A percentile compares a stretch with the other conserved stretches of the same genome.
These are phyloP conservation scores for Leucozona laternaria DNA, from an alignment of 2,888 invertebrate genomes.

Conservation along the genomic window DNA sequence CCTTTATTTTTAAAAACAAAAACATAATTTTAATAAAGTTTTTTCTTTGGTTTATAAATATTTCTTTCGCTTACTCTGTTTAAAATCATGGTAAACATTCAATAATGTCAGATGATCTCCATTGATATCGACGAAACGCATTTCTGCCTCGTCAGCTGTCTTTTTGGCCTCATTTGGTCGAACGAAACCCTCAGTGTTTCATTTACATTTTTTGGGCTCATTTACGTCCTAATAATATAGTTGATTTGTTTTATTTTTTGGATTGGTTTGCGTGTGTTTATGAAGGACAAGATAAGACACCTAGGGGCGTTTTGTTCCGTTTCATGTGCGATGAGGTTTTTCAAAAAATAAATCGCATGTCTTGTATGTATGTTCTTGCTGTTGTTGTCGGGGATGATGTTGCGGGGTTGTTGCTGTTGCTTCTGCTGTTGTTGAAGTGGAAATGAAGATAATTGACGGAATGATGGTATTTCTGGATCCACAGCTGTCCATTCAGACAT, in stretches of 20 bases:
- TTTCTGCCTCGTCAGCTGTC: constrained; percentile 99
- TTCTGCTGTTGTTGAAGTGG: constrained; percentile 82
- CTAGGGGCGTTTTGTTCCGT: constrained; percentile 80
- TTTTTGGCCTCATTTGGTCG: constrained; percentile 99
- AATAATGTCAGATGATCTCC: constrained; percentile 99
- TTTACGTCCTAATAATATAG: constrained; percentile 80
- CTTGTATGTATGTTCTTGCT: constrained; percentile 78
- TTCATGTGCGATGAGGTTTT: constrained; percentile 81
- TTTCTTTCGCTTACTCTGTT: constrained; percentile 94
- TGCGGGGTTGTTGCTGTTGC: constrained; percentile 77
- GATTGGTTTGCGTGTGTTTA: constrained; percentile 75
- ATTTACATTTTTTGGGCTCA: constrained; percentile 78
- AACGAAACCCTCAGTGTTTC: constrained; percentile 99
- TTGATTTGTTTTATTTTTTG: constrained; percentile 79
- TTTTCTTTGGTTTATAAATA: neutral
- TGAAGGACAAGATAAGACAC: constrained; percentile 76
- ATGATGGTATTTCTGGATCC: constrained; percentile 93
- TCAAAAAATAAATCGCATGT: too few species aligned
- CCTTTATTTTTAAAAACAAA: constrained; percentile 85
- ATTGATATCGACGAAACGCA: constrained; percentile 99
- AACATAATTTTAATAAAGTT: neutral
- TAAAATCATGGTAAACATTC: constrained; percentile 99
- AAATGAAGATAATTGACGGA: constrained; percentile 83
- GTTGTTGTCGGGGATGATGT: constrained; percentile 78
- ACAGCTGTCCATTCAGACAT: constrained; percentile 94